Base-by-base conservation (phyloP, 2,888 invertebrate genomes). In the Glomeris marginata region DNA sequence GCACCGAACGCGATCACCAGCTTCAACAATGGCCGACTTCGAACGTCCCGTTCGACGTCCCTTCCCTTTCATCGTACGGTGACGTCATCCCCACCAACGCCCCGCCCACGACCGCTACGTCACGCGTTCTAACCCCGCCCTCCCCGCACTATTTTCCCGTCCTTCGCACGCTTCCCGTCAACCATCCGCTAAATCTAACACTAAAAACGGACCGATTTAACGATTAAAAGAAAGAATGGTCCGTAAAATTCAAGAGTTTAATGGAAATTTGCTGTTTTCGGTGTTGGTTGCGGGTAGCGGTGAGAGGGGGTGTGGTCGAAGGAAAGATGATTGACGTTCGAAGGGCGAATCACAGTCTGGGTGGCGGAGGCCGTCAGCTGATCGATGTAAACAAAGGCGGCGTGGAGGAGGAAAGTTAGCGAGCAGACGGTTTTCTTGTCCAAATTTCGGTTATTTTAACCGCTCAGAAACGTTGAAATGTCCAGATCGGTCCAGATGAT, bases 341-440 rank as follows among this genome's bases (percentile, higher is more conserved):
- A 8, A 28, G 8, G 28, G 28, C 28, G 28, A 28, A 28, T 28
- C 28, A 28, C 28, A 3, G 28, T 3, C 28, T 5, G 4, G 28
- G 8, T 28, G 28, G 28, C 28, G 28, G 28, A 28, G 28, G 37
- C 16, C 44, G 44, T 49, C 49, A 49, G 49, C 49, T 49, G 49
- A 37, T 49, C 49, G 43, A 49, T 43, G 49, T 49, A 49, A 49
- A 49, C 49, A 49, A 49, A 49, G 16, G 5, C 20, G 20, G 20
- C 42, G 42, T 42, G 42, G 16, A 18, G 15, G 28, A 8, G 28
- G 28, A 28, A 16, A 16, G 4, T 15, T 18, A 8, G 40, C 4
- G 8, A 38, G 8, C 15, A 18, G 18, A 38, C 15, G 8, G 40
- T 15, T 15, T 38, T 38, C 18, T 5, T 38, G 2, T 38, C 40